phyloP scores from a whole-genome alignment of 2,888 invertebrate species.

The Hydrotaea diabolus region DNA sequence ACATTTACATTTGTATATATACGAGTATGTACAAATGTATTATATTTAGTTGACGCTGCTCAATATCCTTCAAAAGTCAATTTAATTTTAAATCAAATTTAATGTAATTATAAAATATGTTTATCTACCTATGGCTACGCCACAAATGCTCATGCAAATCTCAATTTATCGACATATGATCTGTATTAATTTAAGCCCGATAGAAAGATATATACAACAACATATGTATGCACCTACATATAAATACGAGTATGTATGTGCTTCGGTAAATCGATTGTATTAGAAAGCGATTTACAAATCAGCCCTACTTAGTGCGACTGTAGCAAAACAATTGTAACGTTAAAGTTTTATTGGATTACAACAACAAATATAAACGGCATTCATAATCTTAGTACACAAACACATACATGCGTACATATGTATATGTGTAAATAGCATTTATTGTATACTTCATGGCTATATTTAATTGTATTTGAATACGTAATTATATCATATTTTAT shows the following conservation, averaged over 20 bases:
- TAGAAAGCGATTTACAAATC: slow-evolving; percentile 8
- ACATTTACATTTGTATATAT: not conserved
- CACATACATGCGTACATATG: not conserved
- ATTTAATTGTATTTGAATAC: slow-evolving; percentile 27
- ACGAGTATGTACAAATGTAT: not conserved
- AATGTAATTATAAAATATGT: slow-evolving; percentile 20
- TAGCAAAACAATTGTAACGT: slow-evolving; percentile 19
- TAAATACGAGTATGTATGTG: not conserved
- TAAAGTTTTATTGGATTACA: slow-evolving; percentile 21
- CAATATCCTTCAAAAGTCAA: slow-evolving; percentile 44
- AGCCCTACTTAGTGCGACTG: not conserved
- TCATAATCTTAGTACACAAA: not conserved
- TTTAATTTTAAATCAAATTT: slow-evolving; percentile 35
- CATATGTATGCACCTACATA: not conserved
- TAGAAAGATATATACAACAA: not conserved
- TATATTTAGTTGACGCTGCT: not conserved
- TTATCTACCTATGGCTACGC: not conserved
- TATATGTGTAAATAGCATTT: too few relatives aligned
- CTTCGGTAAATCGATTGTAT: not conserved
- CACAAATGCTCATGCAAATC: too few relatives aligned
- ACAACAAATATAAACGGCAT: not conserved
- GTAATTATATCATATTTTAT: not conserved
- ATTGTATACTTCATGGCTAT: not conserved
- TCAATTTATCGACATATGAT: too few relatives aligned
- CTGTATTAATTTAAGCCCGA: too few relatives aligned